phyloP scores from a whole-genome alignment of 2,797 vertebrate genomes.

The Synanceia verrucosa region DNA sequence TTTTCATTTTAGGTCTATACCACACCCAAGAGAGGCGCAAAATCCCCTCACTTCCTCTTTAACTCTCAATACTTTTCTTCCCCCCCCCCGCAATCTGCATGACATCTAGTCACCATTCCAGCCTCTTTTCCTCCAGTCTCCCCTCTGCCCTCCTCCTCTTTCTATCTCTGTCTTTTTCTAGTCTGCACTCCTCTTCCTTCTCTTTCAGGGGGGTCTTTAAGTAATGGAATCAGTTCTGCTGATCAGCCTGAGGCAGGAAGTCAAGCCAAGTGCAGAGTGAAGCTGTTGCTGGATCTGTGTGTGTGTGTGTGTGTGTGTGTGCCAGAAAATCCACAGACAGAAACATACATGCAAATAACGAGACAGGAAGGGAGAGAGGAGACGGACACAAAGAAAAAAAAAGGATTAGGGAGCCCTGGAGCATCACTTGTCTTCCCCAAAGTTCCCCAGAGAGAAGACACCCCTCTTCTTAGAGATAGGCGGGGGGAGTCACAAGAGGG shows the following conservation, averaged over 20 bases:
- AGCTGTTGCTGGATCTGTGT: slow-evolving; percentile 60
- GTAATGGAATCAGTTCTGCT: slow-evolving; percentile 79
- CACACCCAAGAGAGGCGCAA: slow-evolving; percentile 42
- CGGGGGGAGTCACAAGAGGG: slow-evolving; percentile 6
- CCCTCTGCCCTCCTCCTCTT: slow-evolving; percentile 52
- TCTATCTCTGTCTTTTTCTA: slow-evolving; percentile 25
- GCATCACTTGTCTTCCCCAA: slow-evolving; percentile 69
- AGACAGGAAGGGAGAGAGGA: slow-evolving; percentile 46
- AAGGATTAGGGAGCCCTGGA: slow-evolving; percentile 67
- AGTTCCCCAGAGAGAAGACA: slow-evolving; percentile 54
- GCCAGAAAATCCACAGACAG: slow-evolving; percentile 65
- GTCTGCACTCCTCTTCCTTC: slow-evolving; percentile 47
- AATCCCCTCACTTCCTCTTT: slow-evolving; percentile 54
- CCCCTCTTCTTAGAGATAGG: slow-evolving; percentile 28
- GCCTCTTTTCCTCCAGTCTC: slow-evolving; percentile 31
- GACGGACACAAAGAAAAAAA: slow-evolving; percentile 41
- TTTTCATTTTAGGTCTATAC: slow-evolving; percentile 56
- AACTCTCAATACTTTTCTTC: slow-evolving; percentile 38
- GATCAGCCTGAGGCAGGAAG: slow-evolving; percentile 79
- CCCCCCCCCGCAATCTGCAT: slow-evolving; percentile 10
- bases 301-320: slow-evolving; percentile 9
- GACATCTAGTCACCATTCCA: slow-evolving; percentile 41
- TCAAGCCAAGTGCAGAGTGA: slow-evolving; percentile 75
- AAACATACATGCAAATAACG: slow-evolving; percentile 74
- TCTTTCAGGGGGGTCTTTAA: slow-evolving; percentile 73